These are phyloP conservation scores for Neopipo cinnamomea DNA, from an alignment of 2,113 vertebrate genomes.

Conservation along the genomic window DNA sequence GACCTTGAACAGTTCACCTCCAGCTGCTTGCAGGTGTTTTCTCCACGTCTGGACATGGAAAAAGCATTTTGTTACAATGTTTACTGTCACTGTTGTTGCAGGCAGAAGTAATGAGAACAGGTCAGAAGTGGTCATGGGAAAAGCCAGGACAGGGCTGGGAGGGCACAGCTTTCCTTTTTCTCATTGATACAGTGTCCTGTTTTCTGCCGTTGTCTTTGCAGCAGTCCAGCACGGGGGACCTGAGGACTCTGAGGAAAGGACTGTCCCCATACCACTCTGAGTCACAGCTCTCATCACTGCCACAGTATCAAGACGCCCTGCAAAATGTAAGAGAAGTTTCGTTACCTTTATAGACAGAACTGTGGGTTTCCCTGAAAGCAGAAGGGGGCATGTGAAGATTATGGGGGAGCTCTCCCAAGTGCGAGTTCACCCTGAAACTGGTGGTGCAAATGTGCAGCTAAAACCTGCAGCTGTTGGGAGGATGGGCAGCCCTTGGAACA, in stretches of 20 bases:
- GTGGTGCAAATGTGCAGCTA: not conserved
- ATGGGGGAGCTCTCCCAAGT: not conserved
- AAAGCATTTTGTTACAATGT: not conserved
- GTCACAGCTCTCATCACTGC: conserved; percentile 89
- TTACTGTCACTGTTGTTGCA: not conserved
- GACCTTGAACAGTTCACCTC: not conserved
- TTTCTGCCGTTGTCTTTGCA: conserved; percentile 1
- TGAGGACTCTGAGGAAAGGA: conserved; percentile 88
- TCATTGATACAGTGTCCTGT: not conserved
- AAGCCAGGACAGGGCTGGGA: not conserved
- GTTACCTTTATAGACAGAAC: not conserved
- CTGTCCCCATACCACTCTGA: conserved; percentile 92
- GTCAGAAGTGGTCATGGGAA: not conserved
- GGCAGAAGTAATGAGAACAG: not conserved
- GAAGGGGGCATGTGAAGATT: not conserved
- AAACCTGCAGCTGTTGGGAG: not conserved
- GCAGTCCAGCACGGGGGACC: conserved; percentile 86
- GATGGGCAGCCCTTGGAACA: not conserved
- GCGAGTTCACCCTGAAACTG: not conserved
- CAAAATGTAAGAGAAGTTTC: conserved; percentile 80
- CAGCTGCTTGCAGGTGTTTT: not conserved
- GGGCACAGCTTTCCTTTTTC: not conserved
- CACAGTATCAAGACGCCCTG: conserved; percentile 86
- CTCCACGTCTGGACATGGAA: not conserved
- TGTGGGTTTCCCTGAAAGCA: accelerated